A percentile compares a stretch with the other conserved stretches of the same genome.
These are phyloP conservation scores for Andrena cerasifolii DNA, from an alignment of 1,140 invertebrate genomes.

Conservation along the genomic window DNA sequence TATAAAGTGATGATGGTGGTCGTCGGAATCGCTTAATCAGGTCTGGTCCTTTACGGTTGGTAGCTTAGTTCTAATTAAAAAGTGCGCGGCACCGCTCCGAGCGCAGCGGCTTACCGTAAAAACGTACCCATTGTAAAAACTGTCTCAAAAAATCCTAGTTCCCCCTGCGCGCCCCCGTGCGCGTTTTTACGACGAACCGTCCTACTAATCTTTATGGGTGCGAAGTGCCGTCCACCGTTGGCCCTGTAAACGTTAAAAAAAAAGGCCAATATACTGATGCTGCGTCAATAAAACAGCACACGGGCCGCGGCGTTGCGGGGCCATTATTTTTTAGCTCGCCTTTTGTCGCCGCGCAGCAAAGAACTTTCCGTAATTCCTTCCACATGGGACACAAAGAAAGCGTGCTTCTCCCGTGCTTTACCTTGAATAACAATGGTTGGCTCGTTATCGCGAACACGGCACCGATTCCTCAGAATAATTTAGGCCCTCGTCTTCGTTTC, in stretches of 20 bases:
- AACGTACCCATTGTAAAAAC: conserved; percentile 26
- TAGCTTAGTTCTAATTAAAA: conserved; percentile 42
- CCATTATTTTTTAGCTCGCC: background rate
- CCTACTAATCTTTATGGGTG: conserved; percentile 18
- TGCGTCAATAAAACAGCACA: background rate
- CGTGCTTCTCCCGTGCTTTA: background rate
- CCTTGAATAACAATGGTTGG: background rate
- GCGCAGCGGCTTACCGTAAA: background rate
- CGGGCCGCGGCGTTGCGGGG: background rate
- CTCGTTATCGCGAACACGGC: background rate
- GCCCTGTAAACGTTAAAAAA: background rate
- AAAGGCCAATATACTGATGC: background rate
- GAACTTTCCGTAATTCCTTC: background rate
- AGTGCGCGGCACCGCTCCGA: background rate
- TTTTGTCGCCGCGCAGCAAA: too few relatives aligned
- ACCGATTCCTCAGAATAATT: background rate
- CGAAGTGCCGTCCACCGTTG: background rate
- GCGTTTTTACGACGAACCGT: conserved; percentile 6
- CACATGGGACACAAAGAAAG: background rate
- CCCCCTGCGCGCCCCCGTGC: too few relatives aligned
- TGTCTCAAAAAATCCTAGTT: conserved; percentile 16
- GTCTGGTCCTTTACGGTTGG: conserved; percentile 25
- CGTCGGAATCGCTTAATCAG: conserved; percentile 50
- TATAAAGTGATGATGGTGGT: conserved; percentile 48
- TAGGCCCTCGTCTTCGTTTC: background rate